phyloP scores from a whole-genome alignment of 1,140 invertebrate genomes.

The Drosophila setifemur region DNA sequence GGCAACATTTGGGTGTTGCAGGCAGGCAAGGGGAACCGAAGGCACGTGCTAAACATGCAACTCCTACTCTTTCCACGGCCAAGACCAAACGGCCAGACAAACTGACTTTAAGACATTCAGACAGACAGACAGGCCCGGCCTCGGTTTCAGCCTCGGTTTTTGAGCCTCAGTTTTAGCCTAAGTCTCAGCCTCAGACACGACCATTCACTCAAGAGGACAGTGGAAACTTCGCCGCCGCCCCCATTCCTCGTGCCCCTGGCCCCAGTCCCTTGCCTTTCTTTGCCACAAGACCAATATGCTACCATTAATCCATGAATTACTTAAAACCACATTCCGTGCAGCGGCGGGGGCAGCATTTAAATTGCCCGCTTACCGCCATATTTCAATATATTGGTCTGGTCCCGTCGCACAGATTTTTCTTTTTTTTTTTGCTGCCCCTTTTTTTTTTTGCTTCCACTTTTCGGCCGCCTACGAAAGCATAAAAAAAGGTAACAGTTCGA shows the following conservation, averaged over 20 bases:
- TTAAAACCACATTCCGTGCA: slow-evolving; percentile 77
- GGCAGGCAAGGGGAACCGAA: slow-evolving; percentile 38
- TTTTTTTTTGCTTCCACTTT: slow-evolving; percentile 36
- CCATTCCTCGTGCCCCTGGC: background rate
- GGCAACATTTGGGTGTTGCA: slow-evolving; percentile 23
- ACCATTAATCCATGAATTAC: slow-evolving; percentile 81
- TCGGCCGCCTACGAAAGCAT: slow-evolving; percentile 57
- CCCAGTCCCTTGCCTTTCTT: background rate
- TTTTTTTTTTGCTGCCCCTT: background rate
- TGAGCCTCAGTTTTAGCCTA: slow-evolving; percentile 10
- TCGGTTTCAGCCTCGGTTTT: slow-evolving; percentile 21
- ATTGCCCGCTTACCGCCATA: slow-evolving; percentile 79
- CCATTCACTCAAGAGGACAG: slow-evolving; percentile 70
- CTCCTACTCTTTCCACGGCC: slow-evolving; percentile 75
- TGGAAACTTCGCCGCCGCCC: background rate
- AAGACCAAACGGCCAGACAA: slow-evolving; percentile 32
- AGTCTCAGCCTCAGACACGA: slow-evolving; percentile 47
- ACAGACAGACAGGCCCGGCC: slow-evolving; percentile 37
- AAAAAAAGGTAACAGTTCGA: background rate
- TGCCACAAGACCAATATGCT: slow-evolving; percentile 67
- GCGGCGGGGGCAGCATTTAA: slow-evolving; percentile 64
- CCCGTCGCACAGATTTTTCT: background rate
- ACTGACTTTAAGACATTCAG: slow-evolving; percentile 3
- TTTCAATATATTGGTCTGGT: slow-evolving; percentile 71
- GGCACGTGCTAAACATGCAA: slow-evolving; percentile 80